Evolutionary conservation across 2,797 vertebrate genomes (phyloP).

Genomic region (Lemur catta): DNA sequence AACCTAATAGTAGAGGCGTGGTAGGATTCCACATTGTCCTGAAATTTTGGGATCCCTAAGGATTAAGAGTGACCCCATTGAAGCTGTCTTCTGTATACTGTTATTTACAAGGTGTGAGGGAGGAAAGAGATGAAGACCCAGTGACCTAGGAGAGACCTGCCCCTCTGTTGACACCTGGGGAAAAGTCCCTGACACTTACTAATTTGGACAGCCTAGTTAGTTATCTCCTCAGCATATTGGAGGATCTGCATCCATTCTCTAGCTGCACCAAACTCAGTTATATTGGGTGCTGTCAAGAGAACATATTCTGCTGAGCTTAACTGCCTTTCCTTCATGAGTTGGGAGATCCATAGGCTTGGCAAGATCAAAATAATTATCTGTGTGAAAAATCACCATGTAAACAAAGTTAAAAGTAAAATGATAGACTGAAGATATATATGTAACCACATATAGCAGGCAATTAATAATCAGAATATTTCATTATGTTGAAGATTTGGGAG

Average conservation of each 20-base stretch:
- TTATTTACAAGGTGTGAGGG: background rate
- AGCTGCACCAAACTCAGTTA: background rate
- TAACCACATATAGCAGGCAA: background rate
- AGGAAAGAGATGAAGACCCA: background rate
- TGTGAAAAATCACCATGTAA: background rate
- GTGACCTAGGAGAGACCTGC: background rate
- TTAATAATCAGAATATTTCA: background rate
- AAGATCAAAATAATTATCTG: background rate
- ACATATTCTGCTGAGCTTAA: background rate
- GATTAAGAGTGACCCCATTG: background rate
- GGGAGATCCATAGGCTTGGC: background rate
- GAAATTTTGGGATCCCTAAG: background rate
- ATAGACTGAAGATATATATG: background rate
- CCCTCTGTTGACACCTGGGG: background rate
- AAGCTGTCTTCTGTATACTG: background rate
- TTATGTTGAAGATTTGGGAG: background rate
- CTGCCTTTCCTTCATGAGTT: background rate
- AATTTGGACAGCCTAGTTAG: background rate
- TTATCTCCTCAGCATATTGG: too few species aligned
- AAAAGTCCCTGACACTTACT: background rate
- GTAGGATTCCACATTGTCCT: background rate
- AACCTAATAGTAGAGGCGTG: background rate
- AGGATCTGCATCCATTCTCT: background rate
- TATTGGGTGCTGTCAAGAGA: background rate
- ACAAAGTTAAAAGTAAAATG: background rate